These are phyloP conservation scores for Miichthys miiuy DNA, from an alignment of 2,797 vertebrate genomes.

Conservation along the genomic window DNA sequence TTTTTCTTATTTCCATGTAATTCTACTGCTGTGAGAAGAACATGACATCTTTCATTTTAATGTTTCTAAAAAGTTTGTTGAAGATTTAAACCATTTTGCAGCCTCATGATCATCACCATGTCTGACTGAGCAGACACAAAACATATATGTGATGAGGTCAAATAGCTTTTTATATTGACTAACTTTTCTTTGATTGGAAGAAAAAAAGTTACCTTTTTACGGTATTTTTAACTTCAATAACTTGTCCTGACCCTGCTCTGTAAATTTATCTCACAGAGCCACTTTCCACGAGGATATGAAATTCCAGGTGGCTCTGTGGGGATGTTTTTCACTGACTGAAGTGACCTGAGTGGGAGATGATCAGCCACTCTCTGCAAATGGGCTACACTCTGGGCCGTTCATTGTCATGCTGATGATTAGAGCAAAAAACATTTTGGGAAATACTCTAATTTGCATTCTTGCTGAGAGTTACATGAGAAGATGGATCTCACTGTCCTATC, in stretches of 20 bases:
- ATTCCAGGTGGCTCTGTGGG: slow-evolving; percentile 80
- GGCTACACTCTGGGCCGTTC: slow-evolving; percentile 6
- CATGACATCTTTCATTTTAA: neutral
- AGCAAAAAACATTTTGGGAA: slow-evolving; percentile 15
- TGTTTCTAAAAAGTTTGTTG: neutral
- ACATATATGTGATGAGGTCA: neutral
- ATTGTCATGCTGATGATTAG: slow-evolving; percentile 1
- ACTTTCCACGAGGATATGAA: slow-evolving; percentile 75
- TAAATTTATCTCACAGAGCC: slow-evolving; percentile 49
- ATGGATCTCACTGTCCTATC: neutral
- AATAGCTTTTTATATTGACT: neutral
- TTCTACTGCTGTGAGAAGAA: neutral
- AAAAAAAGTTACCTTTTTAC: slow-evolving; percentile 18
- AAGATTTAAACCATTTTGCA: neutral
- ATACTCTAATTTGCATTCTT: neutral
- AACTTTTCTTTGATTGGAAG: neutral
- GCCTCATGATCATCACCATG: neutral
- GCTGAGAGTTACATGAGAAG: neutral
- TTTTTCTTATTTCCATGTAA: neutral
- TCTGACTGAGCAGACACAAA: neutral
- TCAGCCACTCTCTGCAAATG: slow-evolving; percentile 17
- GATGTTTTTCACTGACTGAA: slow-evolving; percentile 74
- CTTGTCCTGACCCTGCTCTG: slow-evolving; percentile 50
- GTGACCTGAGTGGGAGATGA: slow-evolving; percentile 49
- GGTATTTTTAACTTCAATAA: slow-evolving; percentile 27